Base-by-base conservation (phyloP, 2,113 vertebrate species). In the Ochotona curzoniae region DNA sequence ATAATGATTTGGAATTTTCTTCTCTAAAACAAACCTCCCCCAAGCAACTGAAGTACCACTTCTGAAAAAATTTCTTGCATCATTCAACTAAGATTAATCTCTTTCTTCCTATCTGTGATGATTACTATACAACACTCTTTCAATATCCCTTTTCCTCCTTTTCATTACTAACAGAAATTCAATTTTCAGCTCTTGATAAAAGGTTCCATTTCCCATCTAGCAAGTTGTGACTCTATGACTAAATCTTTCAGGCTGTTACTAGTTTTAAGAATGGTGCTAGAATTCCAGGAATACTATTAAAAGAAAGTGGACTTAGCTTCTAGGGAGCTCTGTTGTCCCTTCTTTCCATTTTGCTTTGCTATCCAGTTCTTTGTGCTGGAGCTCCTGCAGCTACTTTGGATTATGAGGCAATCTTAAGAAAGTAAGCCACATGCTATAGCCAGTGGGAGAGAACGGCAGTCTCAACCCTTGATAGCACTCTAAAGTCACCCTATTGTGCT, bases 141-240 rank as follows among this genome's bases (percentile, higher is more conserved):
- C 51, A 13, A 23, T 13, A 9, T 25, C 23, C 25, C 32, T 75
- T 79, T 21, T n/a, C 73, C 15, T 82, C 64, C 64, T 78, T 54
- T 79, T 81, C 32, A 23, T 75, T 54, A 81, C 54, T 61, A 93
- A 91, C 9, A 69, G 85, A 94, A 90, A 87, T 21, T 17, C 70
- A 61, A 35, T 49, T 35, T 80, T 66, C 49, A 90, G 47, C 73
- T 82, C 10, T 76, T 78, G 69, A 26, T 23, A 91, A 79, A 67
- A 5, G 80, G 66, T 28, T 30, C 64, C 25, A 69, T 28, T 60
- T 78, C 15, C 66, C 66, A 85, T 17, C 21, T 63, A 13, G 63
- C 3, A 54, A 69, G 21, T 18, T 69, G 35, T 26, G 61, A 86
- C 25, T 12, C 5, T 1, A 18, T 83, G 47, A 64, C 15, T 75